These are phyloP conservation scores for Ptyas mucosa DNA, from an alignment of 2,113 vertebrate species.

Conservation along the genomic window DNA sequence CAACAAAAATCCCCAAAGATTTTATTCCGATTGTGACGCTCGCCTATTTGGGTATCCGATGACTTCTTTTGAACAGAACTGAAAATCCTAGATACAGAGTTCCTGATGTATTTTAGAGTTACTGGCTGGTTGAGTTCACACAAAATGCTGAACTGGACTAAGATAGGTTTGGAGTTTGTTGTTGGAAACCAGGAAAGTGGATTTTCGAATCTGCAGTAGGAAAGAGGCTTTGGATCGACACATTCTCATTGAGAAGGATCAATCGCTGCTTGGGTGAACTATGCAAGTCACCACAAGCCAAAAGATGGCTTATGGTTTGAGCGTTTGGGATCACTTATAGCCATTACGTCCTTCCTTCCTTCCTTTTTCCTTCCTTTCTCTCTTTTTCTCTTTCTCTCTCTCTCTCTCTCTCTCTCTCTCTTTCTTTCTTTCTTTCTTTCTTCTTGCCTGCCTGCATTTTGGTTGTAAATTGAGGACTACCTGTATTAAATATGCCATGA, in stretches of 20 bases:
- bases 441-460: too few species aligned
- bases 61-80: background rate
- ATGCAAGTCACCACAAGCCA: background rate
- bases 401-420: accelerated
- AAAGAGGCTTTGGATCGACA: background rate
- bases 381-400: too few species aligned
- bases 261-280: background rate
- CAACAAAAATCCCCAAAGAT: background rate
- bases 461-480: too few species aligned
- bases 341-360: background rate
- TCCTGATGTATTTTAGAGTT: background rate
- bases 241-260: background rate
- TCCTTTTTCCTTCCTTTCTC: too few species aligned
- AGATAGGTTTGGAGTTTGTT: background rate
- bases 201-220: background rate
- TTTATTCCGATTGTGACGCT: background rate
- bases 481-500: too few species aligned
- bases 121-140: background rate
- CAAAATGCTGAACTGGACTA: background rate
- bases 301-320: background rate
- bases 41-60: background rate
- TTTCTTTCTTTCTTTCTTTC: too few species aligned
- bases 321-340: background rate
- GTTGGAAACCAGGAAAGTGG: background rate
- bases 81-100: background rate